Conservation (phyloP, 2,797 vertebrate species). For the Muscicapa striata region DNA sequence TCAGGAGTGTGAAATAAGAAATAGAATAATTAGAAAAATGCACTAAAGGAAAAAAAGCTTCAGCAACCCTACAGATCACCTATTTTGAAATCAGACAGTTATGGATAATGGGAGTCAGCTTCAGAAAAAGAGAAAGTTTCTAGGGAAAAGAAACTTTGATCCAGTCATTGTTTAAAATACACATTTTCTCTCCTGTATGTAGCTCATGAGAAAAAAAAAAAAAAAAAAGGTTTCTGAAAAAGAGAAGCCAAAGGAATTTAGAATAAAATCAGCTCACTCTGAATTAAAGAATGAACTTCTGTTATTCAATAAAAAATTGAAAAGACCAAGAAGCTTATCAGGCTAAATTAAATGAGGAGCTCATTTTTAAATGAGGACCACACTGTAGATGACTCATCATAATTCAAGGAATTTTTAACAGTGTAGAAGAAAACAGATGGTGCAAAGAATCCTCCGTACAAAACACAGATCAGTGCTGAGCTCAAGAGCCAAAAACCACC, state of each 20-base stretch:
- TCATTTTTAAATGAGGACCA: not conserved
- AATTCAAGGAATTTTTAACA: not conserved
- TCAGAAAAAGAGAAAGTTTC: no score
- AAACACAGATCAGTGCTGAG: not conserved
- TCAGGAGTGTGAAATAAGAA: not conserved
- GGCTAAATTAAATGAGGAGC: not conserved
- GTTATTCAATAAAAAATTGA: conserved; percentile 2
- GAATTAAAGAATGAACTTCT: not conserved
- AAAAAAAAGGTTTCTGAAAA: not conserved
- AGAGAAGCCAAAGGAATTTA: not conserved
- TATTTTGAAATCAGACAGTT: not conserved
- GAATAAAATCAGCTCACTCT: not conserved
- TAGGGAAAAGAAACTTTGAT: no score
- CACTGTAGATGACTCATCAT: not conserved
- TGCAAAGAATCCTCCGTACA: not conserved
- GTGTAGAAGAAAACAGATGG: conserved; percentile 14
- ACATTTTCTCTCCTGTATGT: not conserved
- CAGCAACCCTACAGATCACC: not conserved
- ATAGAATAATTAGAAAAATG: not conserved
- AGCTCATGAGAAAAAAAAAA: not conserved
- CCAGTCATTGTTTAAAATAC: no score
- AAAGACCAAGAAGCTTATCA: not conserved
- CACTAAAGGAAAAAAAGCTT: not conserved
- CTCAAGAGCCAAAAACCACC: not conserved
- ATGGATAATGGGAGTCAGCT: no score